Conservation (phyloP, 1,140 invertebrate genomes). For the Bombus superbus region DNA sequence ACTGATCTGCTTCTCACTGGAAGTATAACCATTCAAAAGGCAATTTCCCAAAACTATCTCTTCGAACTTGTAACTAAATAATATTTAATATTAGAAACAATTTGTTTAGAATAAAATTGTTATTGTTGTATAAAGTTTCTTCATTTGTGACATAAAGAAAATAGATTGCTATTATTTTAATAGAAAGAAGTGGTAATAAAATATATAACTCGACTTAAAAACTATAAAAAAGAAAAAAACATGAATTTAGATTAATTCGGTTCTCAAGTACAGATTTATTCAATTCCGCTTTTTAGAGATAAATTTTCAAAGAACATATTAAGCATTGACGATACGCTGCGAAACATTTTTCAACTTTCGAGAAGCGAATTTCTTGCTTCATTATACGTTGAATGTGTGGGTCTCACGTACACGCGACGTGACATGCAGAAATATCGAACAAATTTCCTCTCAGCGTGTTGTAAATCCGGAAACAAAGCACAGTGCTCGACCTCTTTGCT, state of each 20-base stretch:
- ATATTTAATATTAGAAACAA: background rate
- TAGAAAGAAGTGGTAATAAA: background rate
- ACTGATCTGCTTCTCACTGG: background rate
- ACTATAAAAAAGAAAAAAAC: background rate
- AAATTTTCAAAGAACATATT: background rate
- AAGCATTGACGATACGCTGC: background rate
- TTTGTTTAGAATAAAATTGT: background rate
- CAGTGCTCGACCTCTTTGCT: slow-evolving; percentile 18
- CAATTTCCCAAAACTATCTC: background rate
- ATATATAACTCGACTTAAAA: background rate
- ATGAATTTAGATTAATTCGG: background rate
- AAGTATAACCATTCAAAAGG: background rate
- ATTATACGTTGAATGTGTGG: slow-evolving; percentile 8
- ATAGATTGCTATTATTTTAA: no score
- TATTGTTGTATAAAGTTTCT: background rate
- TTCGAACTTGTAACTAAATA: background rate
- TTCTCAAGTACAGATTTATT: background rate
- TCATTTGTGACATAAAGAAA: no score
- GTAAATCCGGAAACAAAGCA: slow-evolving; percentile 39
- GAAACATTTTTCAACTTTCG: background rate
- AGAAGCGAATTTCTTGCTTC: slow-evolving; percentile 7
- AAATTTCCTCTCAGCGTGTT: slow-evolving; percentile 29
- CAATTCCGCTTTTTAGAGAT: background rate
- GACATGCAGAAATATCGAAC: slow-evolving; percentile 47
- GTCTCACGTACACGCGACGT: slow-evolving; percentile 12